A percentile compares a stretch with the other conserved stretches of the same genome.
phyloP scores from a whole-genome alignment of 2,888 invertebrate genomes.

The Agriopis aurantiaria region DNA sequence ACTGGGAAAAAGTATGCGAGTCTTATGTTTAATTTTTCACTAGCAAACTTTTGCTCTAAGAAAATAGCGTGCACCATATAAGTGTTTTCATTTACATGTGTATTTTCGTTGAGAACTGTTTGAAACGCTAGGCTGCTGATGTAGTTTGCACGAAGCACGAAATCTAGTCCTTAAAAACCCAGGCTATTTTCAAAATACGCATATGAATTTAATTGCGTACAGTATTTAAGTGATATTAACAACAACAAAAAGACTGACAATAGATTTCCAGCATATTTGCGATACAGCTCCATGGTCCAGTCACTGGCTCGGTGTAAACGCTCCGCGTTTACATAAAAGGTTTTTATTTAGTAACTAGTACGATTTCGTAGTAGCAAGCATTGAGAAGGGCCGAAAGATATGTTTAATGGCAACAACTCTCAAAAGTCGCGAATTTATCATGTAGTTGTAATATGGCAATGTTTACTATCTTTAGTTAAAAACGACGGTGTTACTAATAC shows the following conservation, averaged over 20 bases:
- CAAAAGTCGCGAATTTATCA: constrained; percentile 79
- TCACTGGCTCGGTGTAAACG: constrained; percentile 32
- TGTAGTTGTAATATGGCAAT: constrained; percentile 79
- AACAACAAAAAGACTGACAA: not conserved
- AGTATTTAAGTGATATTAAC: not conserved
- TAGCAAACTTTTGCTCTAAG: too few species aligned
- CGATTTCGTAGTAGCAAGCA: constrained; percentile 60
- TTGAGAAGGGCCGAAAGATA: constrained; percentile 84
- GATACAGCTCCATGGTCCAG: constrained; percentile 6
- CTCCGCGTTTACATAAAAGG: constrained; percentile 37
- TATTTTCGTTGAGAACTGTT: not conserved
- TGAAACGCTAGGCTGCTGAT: not conserved
- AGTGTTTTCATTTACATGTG: not conserved
- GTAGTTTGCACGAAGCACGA: not conserved
- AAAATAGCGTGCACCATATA: not conserved
- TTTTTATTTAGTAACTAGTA: constrained; percentile 56
- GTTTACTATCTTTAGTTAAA: constrained; percentile 52
- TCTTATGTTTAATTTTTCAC: not conserved
- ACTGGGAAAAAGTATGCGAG: constrained; percentile 19
- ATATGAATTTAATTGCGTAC: not conserved
- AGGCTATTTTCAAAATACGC: too few species aligned
- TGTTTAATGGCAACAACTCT: constrained; percentile 85
- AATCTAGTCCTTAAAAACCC: not conserved
- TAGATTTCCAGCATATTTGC: not conserved
- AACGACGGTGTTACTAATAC: constrained; percentile 39